A percentile compares a stretch with the other conserved stretches of the same genome.
Conservation (phyloP, 2,888 invertebrate species). For the Monopis laevigella region DNA sequence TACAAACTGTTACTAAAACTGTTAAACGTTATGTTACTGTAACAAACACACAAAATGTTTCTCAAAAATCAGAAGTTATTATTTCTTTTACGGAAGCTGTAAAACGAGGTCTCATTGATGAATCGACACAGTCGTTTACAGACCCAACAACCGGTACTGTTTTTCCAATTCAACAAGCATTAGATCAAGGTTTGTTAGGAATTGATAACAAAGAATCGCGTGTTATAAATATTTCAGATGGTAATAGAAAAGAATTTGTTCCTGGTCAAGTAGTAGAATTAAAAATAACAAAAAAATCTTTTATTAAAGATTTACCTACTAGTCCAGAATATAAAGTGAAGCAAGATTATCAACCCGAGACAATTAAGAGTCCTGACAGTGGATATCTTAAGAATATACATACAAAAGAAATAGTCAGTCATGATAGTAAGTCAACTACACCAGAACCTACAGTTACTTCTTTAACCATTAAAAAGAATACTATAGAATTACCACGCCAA, state of each 20-base stretch:
- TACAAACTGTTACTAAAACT: constrained; percentile 86
- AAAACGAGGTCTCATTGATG: constrained; percentile 81
- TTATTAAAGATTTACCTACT: constrained; percentile 50
- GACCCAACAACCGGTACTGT: constrained; percentile 79
- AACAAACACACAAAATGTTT: constrained; percentile 67
- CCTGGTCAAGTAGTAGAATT: constrained; percentile 60
- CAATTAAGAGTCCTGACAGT: constrained; percentile 67
- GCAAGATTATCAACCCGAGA: constrained; percentile 62
- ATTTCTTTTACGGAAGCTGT: constrained; percentile 84
- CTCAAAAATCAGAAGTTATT: constrained; percentile 64
- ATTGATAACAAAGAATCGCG: constrained; percentile 66
- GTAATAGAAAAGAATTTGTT: constrained; percentile 41
- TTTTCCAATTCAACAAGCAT: constrained; percentile 80
- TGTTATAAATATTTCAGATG: constrained; percentile 47
- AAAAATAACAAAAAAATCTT: constrained; percentile 62
- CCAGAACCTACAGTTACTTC: constrained; percentile 60
- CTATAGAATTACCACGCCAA: constrained; percentile 81
- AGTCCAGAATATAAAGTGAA: constrained; percentile 60
- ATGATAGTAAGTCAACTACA: constrained; percentile 48
- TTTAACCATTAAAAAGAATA: constrained; percentile 70
- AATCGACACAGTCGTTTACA: constrained; percentile 76
- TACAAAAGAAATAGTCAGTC: constrained; percentile 29
- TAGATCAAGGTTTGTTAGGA: constrained; percentile 76
- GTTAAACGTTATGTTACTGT: constrained; percentile 85
- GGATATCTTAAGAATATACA: constrained; percentile 29